phyloP scores from a whole-genome alignment of 2,888 invertebrate genomes.

The Glaucopsyche alexis region DNA sequence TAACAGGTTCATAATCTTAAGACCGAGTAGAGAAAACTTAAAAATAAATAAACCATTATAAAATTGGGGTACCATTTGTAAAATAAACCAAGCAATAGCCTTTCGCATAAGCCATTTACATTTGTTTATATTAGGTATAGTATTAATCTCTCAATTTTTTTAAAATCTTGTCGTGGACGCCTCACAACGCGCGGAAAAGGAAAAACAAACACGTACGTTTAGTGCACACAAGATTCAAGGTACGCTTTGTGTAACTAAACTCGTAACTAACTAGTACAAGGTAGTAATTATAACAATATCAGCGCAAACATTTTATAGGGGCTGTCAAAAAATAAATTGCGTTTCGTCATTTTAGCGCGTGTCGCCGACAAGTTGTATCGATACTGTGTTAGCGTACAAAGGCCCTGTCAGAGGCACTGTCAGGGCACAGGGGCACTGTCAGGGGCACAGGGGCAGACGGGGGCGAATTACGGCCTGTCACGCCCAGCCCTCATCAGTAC shows the following conservation, averaged over 20 bases:
- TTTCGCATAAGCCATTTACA: too few species aligned
- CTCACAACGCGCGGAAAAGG: too few species aligned
- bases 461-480: slow-evolving; percentile 74
- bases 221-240: not conserved
- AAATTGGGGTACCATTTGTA: too few species aligned
- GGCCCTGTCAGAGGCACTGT: slow-evolving; percentile 64
- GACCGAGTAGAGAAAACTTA: too few species aligned
- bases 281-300: slow-evolving; percentile 20
- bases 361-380: slow-evolving; percentile 56
- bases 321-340: slow-evolving; percentile 68
- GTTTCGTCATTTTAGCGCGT: slow-evolving; percentile 56
- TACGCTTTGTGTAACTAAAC: not conserved
- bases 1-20: too few species aligned
- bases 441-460: slow-evolving; percentile 50
- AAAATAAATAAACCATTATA: too few species aligned
- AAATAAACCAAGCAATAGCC: too few species aligned
- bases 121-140: too few species aligned
- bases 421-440: slow-evolving; percentile 71
- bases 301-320: slow-evolving; percentile 44
- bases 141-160: too few species aligned
- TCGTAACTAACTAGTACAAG: not conserved
- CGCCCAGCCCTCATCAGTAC: slow-evolving; percentile 56
- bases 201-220: not conserved
- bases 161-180: too few species aligned
- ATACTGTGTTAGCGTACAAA: slow-evolving; percentile 66